Evolutionary conservation across 2,888 invertebrate genomes (phyloP).

Genomic region (Microdon myrmicae): DNA sequence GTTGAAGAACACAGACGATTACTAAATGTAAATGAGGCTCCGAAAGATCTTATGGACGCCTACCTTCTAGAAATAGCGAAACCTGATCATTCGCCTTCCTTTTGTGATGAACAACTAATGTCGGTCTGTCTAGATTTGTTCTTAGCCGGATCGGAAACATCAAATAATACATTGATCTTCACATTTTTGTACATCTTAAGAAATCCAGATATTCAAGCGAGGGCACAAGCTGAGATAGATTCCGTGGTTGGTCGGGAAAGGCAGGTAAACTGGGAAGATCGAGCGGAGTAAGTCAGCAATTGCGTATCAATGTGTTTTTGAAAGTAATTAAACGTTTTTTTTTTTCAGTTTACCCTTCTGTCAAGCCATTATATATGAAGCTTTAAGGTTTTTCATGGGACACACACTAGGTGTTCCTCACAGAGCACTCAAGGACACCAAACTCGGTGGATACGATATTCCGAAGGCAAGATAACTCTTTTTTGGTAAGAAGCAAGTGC

Average conservation of each 20-base stretch:
- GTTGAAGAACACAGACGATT: conserved; percentile 76
- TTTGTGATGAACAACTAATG: conserved; percentile 79
- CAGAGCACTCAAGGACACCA: conserved; percentile 78
- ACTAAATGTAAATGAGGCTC: conserved; percentile 70
- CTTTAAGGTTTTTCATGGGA: conserved; percentile 82
- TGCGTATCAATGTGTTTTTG: conserved; percentile 28
- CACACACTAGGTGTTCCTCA: conserved; percentile 83
- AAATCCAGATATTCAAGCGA: conserved; percentile 77
- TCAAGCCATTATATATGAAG: conserved; percentile 81
- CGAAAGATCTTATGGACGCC: conserved; percentile 84
- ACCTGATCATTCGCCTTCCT: conserved; percentile 70
- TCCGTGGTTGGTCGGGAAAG: conserved; percentile 76
- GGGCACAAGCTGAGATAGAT: conserved; percentile 83
- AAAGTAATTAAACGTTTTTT: background rate
- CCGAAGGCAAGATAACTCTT: conserved; percentile 73
- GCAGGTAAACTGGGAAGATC: conserved; percentile 76
- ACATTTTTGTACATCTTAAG: conserved; percentile 79
- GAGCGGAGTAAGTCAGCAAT: conserved; percentile 71
- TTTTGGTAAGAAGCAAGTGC: background rate
- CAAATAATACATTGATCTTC: conserved; percentile 81
- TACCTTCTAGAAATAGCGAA: conserved; percentile 77
- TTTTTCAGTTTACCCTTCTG: conserved; percentile 80
- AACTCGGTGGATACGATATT: conserved; percentile 76
- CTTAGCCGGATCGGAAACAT: conserved; percentile 88
- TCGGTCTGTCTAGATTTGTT: conserved; percentile 88